phyloP scores from a whole-genome alignment of 1,140 invertebrate species.

The Halyomorpha halys region DNA sequence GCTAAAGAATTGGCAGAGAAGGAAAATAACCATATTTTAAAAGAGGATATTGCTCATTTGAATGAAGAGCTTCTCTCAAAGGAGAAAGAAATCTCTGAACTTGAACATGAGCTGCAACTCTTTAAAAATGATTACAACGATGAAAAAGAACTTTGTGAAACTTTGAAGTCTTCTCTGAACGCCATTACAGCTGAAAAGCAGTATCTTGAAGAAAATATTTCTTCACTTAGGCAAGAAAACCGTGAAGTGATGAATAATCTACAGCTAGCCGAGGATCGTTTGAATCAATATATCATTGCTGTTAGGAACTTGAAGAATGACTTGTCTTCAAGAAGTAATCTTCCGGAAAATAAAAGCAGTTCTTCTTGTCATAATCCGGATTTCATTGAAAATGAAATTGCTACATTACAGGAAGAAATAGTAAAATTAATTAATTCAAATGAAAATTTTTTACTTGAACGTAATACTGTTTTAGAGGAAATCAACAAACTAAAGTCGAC shows the following conservation, averaged over 20 bases:
- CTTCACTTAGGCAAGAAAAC: neutral
- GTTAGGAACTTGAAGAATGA: neutral
- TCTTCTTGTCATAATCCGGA: neutral
- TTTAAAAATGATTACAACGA: constrained; percentile 23
- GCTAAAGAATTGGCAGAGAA: constrained; percentile 21
- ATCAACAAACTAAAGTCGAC: neutral
- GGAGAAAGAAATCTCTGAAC: constrained; percentile 31
- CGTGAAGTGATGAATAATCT: neutral
- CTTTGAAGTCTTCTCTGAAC: neutral
- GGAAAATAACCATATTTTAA: constrained; percentile 12
- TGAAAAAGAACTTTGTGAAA: constrained; percentile 6
- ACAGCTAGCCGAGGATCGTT: neutral
- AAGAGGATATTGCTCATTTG: constrained; percentile 24
- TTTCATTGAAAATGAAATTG: neutral
- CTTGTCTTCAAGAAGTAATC: neutral
- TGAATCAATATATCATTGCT: neutral
- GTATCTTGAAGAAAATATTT: neutral
- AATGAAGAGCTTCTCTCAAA: constrained; percentile 19
- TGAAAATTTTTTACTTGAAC: neutral
- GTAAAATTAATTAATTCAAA: neutral
- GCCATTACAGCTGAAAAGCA: neutral
- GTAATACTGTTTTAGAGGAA: constrained; percentile 1
- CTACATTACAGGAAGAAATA: neutral
- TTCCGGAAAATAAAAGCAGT: neutral
- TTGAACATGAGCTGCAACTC: constrained; percentile 13